Evolutionary conservation across 2,113 vertebrate species (phyloP), one percentile per base, ranked within the genome.

Genomic region (Heterochromis multidens): DNA sequence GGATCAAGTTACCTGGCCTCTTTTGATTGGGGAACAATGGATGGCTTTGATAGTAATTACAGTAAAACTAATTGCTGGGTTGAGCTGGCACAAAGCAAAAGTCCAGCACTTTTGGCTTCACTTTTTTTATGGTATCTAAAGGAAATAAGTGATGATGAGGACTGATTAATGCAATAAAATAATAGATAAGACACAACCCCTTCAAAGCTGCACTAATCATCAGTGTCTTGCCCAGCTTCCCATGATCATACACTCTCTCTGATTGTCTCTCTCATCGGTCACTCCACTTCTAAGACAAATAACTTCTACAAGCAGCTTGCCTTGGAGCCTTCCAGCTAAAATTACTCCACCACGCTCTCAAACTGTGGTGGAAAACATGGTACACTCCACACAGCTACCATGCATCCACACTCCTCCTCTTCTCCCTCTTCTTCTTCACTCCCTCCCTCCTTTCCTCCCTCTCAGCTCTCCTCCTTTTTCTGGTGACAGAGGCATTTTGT

Each of bases 401-500:
- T 91, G 94, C 93, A 93, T 93, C 87, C 80, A 76, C 88, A 58
- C 83, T 35, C 93, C 93, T 83, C 88, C 72, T 61, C 79, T 74
- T 21, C 17, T 21, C 43, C 52, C 52, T 88, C 19, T 61, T 54
- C 72, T 77, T 19, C 80, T 12, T 9, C 43, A 54, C 63, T 40
- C 62, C 61, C 70, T 40, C 63, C 62, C n/a, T 31, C 61, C 56
- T 61, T 8, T 6, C 70, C 40, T 49, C 76, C 63, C 70, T 70
- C 77, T 65, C 54, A 6, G 58, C 88, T 82, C 92, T 76, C 79
- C 86, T 89, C 84, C 88, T 93, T 95, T 93, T 94, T 95, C 96
- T 96, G 95, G 96, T 96, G 96, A 97, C 95, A 96, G 96, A 96
- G 95, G 94, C 88, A 95, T 97, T 96, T 96, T 95, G 96, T 95